phyloP scores from a whole-genome alignment of 2,113 vertebrate species.

The Platanista minor region DNA sequence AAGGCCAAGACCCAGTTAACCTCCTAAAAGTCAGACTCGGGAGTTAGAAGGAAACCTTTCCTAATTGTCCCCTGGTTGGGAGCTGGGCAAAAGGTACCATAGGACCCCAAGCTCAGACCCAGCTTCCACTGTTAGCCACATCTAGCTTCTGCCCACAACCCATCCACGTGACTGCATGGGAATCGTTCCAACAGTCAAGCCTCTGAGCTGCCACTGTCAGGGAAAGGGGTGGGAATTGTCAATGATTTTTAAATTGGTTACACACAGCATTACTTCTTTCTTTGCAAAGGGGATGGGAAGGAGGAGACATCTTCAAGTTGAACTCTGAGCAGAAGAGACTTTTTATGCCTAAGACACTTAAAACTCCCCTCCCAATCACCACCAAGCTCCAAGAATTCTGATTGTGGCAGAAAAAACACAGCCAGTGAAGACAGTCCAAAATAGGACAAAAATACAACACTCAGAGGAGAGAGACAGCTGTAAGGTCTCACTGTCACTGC shows the following conservation, averaged over 20 bases:
- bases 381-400: not conserved
- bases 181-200: fast-evolving
- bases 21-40: fast-evolving
- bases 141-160: fast-evolving
- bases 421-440: not conserved
- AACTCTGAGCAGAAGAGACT: not conserved
- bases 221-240: fast-evolving
- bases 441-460: not conserved
- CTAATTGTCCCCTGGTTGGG: not conserved
- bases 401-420: not conserved
- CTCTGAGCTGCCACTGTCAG: fast-evolving
- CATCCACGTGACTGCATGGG: fast-evolving
- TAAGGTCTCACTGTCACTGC: not conserved
- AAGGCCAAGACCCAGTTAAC: not conserved
- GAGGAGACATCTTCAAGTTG: not conserved
- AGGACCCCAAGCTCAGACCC: not conserved
- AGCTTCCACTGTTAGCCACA: not conserved
- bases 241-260: not conserved
- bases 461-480: not conserved
- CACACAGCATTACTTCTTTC: fast-evolving
- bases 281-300: not conserved
- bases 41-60: not conserved
- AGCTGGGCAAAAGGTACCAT: not conserved
- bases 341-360: not conserved
- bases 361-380: not conserved